phyloP scores from a whole-genome alignment of 1,140 invertebrate species.

The Muscidifurax raptorellus region DNA sequence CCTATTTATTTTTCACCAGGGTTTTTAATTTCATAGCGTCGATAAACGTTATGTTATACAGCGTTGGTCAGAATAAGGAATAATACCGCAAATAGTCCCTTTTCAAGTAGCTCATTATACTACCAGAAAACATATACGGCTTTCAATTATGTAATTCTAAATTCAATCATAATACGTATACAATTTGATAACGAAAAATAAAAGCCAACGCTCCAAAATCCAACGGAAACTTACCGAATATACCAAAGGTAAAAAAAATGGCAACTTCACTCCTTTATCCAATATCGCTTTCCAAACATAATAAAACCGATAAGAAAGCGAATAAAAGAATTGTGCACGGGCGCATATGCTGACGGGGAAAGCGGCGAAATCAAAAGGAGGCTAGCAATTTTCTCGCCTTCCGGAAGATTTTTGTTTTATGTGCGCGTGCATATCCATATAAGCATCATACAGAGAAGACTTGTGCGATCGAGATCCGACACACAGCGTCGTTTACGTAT shows the following conservation, averaged over 20 bases:
- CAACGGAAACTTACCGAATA: background rate
- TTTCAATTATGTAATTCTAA: background rate
- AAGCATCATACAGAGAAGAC: background rate
- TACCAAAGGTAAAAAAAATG: background rate
- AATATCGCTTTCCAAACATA: constrained; percentile 10
- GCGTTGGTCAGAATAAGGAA: no score
- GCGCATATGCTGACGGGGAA: background rate
- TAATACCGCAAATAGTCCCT: no score
- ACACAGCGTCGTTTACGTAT: no score
- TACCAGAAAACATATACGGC: no score
- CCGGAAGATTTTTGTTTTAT: constrained; percentile 18
- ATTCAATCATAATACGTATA: background rate
- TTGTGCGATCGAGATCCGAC: no score
- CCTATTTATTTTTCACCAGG: no score
- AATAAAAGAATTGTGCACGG: no score
- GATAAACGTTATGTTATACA: no score
- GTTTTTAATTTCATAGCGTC: no score
- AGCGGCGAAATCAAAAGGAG: background rate
- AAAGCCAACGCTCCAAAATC: background rate
- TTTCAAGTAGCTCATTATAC: no score
- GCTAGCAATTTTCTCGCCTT: constrained; percentile 32
- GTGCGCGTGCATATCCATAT: background rate
- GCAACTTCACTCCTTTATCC: background rate
- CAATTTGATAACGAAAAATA: background rate
- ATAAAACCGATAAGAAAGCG: constrained; percentile 14